Base-by-base conservation (phyloP, 2,113 vertebrate species). In the Pterocles orientalis region DNA sequence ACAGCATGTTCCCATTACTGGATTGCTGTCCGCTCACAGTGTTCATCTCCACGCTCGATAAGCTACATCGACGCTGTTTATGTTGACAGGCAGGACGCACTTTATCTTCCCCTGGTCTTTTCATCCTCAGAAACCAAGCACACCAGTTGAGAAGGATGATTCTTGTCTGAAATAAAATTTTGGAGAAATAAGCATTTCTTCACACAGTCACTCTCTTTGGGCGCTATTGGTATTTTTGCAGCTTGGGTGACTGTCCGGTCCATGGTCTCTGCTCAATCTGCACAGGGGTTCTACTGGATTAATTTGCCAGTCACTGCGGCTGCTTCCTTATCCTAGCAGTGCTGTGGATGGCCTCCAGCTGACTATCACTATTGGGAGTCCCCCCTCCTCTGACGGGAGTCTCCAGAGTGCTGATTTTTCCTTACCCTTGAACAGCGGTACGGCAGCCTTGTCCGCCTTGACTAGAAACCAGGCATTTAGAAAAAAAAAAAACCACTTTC, bases 101-200 rank as follows among this genome's bases (percentile, higher is more conserved):
- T 50, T 98, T 98, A 7, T 98, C 98, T 96, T 99, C 99, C 3
- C 99, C 99, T 0, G 99, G 99, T 29, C 98, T 98, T 90, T 99
- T 99, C 99, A 99, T 99, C 50, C 99, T 97, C 96, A 99, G 98
- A 92, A 99, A 99, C 99, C 99, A 99, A 9, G 99, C 99, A 7
- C 99, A 99, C 99, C 99, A 99, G 95, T 99, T 99, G 95, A 99
- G 97, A 14, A 99, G 98, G 95, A 99, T 97, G 34, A 99, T 97
- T 76, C 99, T 98, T 29, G 98, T 99, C 99, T 99, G 96, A n/a
- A 93, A 90, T 75, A 82, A 56, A 61, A 87, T 19, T 41, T 51
- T 64, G 56, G n/a, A 69, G 62, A 50, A 45, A 45, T 86, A 54
- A 94, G 29, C 19, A 53, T 29, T n/a, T 76, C 33, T 78, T 69